Conservation (phyloP, 2,797 vertebrate genomes). For the Gephyroberyx darwinii region DNA sequence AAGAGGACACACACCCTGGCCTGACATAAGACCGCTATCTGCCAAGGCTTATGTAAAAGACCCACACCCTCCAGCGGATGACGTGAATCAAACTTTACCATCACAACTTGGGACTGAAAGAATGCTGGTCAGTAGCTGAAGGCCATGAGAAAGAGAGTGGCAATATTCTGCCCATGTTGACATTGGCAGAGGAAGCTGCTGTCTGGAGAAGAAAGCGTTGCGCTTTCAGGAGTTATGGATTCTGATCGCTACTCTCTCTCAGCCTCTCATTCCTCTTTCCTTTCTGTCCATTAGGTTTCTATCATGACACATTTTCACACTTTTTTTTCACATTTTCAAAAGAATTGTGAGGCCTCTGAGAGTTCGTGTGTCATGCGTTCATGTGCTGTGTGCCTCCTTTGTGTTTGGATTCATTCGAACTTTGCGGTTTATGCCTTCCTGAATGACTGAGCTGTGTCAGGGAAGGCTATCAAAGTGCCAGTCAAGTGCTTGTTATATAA, state of each 20-base stretch:
- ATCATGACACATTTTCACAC: too few species aligned
- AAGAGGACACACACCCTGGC: constrained; percentile 66
- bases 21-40: constrained; percentile 70
- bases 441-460: constrained; percentile 37
- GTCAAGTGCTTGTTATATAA: constrained; percentile 15
- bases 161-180: constrained; percentile 72
- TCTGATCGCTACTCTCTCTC: constrained; percentile 5
- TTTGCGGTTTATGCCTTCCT: constrained; percentile 19
- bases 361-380: background rate
- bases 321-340: constrained; percentile 19
- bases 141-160: constrained; percentile 65
- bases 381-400: constrained; percentile 24
- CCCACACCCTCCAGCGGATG: constrained; percentile 68
- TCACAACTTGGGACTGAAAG: constrained; percentile 60
- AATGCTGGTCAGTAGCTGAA: constrained; percentile 68
- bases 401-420: constrained; percentile 10
- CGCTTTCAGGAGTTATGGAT: constrained; percentile 24
- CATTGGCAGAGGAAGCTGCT: constrained; percentile 52
- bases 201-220: constrained; percentile 35
- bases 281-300: constrained; percentile 16
- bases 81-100: constrained; percentile 63
- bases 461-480: background rate
- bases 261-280: background rate
- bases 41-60: constrained; percentile 68
- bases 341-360: constrained; percentile 5